These are phyloP conservation scores for Sphenopsis melanotis DNA, from an alignment of 2,797 vertebrate species.

Conservation along the genomic window DNA sequence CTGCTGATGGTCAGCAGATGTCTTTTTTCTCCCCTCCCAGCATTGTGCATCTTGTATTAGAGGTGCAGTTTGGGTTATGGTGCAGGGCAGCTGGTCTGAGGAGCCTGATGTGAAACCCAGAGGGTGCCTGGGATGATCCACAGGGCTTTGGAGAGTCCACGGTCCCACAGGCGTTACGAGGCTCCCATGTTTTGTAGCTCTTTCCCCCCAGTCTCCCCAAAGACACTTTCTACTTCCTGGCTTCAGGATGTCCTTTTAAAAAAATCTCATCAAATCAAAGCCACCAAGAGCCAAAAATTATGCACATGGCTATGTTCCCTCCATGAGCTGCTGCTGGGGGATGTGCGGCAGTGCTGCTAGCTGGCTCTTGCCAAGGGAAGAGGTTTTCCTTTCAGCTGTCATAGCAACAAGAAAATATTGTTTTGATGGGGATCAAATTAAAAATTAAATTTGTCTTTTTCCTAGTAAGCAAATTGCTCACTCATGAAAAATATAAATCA, in stretches of 20 bases:
- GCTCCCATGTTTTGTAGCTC: neutral
- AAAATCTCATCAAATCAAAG: conserved; percentile 15
- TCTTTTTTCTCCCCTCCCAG: neutral
- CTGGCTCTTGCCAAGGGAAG: neutral
- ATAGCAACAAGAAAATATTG: conserved; percentile 59
- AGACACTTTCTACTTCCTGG: neutral
- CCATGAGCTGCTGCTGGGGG: neutral
- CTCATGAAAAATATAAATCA: conserved; percentile 37
- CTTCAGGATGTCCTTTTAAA: neutral
- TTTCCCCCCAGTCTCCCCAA: neutral
- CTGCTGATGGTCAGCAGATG: conserved; percentile 64
- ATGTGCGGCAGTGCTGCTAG: neutral
- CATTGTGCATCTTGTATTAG: neutral
- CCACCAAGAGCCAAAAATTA: neutral
- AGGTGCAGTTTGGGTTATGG: neutral
- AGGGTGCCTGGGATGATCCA: neutral
- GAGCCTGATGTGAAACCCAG: neutral
- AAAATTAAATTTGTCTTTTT: conserved; percentile 53
- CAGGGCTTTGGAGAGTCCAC: rapidly evolving
- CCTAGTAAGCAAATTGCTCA: conserved; percentile 37
- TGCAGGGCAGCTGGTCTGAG: neutral
- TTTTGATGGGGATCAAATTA: conserved; percentile 44
- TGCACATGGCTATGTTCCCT: neutral
- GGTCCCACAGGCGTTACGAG: rapidly evolving
- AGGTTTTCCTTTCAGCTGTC: conserved; percentile 44